Base-by-base conservation (phyloP, 2,797 vertebrate species). In the Leptodactylus fallax region DNA sequence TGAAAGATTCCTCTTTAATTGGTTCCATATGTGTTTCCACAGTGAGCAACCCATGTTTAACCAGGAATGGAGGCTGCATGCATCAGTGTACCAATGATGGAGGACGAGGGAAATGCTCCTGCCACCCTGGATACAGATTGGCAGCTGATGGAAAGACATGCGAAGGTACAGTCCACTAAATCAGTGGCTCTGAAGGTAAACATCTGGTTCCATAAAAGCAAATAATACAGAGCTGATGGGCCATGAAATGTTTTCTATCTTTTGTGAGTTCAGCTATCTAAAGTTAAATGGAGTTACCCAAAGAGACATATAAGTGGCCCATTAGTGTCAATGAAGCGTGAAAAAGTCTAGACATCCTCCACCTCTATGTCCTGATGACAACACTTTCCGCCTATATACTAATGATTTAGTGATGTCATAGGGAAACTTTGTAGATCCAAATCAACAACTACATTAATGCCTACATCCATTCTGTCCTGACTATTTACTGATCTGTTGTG, bases 1-100 rank as follows among this genome's bases (percentile, higher is more conserved):
- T 56, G 55, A 23, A 63, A 81, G 77, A 61, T 85, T 27, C 27
- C 25, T 27, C 67, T 21, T 12, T 69, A 80, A 86, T 71, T 45
- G 51, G 7, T 87, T 81, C 67, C 71, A 60, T 81, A 27, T 83
- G 74, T 87, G 74, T 87, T 17, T 88, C 21, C 10, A 3, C 95
- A 99, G 98, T 95, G 93, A 94, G 92, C 91, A 94, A 96, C 90
- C 96, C 96, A 0, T 99, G 98, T 0, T 76, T 86, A 0, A 91
- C 95, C 2, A 87, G 93, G 89, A 99, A 99, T 0, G 97, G 97
- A 0, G 97, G 96, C 92, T 99, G 98, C 87, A 95, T 95, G 94
- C 97, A 99, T 53, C 90, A 71, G 0, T 99, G 98, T 92, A 95
- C 53, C 45, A 94, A 9, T 0, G 95, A 95, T 3, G 94, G 90